Percentiles rank a stretch among this genome's conserved stretches.
phyloP scores from a whole-genome alignment of 2,888 invertebrate species.

The Nomada fabriciana region DNA sequence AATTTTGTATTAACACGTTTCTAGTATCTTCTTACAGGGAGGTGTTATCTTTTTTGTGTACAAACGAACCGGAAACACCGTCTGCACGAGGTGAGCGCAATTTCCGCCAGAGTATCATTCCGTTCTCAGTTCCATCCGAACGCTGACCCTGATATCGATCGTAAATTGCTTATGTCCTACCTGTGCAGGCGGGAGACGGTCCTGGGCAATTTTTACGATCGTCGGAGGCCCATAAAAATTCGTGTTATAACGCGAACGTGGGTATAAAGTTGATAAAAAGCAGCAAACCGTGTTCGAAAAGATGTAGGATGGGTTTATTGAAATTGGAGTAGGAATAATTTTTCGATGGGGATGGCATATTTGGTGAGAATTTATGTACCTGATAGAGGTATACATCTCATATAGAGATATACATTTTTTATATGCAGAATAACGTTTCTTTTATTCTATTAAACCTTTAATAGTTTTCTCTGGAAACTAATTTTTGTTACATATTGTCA shows the following conservation, averaged over 20 bases:
- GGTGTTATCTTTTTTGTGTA: slow-evolving; percentile 68
- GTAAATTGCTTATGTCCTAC: slow-evolving; percentile 64
- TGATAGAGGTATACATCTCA: no score
- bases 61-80: slow-evolving; percentile 73
- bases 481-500: no score
- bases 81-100: slow-evolving; percentile 75
- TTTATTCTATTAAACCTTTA: no score
- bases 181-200: slow-evolving; percentile 24
- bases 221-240: slow-evolving; percentile 55
- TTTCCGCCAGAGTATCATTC: slow-evolving; percentile 77
- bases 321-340: slow-evolving; percentile 4
- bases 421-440: background rate
- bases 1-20: background rate
- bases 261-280: slow-evolving; percentile 47
- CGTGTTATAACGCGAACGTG: slow-evolving; percentile 41
- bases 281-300: slow-evolving; percentile 16
- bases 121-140: slow-evolving; percentile 34
- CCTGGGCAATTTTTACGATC: slow-evolving; percentile 62
- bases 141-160: slow-evolving; percentile 64
- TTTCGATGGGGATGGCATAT: background rate
- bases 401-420: background rate
- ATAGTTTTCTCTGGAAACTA: no score
- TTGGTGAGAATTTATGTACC: background rate
- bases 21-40: slow-evolving; percentile 35
- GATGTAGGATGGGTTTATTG: slow-evolving; percentile 2